Conservation (phyloP, 1,140 invertebrate species). For the Drosophila eugracilis region DNA sequence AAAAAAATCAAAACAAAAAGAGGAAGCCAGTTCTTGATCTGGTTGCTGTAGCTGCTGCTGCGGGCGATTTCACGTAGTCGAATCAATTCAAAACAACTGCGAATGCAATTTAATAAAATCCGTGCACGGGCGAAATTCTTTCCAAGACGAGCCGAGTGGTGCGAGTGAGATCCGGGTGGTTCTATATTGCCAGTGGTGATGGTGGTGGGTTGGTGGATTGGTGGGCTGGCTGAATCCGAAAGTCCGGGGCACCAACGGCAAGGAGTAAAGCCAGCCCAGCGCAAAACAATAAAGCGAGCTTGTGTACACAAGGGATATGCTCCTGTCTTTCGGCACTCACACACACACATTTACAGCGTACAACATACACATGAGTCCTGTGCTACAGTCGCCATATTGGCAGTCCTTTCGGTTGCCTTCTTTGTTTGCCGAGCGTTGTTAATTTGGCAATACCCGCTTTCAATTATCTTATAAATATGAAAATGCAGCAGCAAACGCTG, state of each 20-base stretch:
- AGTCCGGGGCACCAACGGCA: constrained; percentile 34
- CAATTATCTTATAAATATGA: constrained; percentile 85
- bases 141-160: constrained; percentile 44
- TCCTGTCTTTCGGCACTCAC: constrained; percentile 61
- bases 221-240: constrained; percentile 4
- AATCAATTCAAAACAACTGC: constrained; percentile 84
- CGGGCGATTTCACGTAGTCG: constrained; percentile 72
- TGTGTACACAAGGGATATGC: constrained; percentile 84
- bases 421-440: constrained; percentile 83
- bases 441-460: constrained; percentile 85
- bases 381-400: constrained; percentile 73
- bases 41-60: constrained; percentile 43
- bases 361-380: constrained; percentile 28
- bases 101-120: constrained; percentile 85
- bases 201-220: constrained; percentile 16
- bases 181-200: constrained; percentile 9
- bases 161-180: constrained; percentile 15
- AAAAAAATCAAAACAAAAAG: background rate
- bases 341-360: constrained; percentile 24
- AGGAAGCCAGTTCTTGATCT: constrained; percentile 38
- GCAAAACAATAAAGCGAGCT: constrained; percentile 83
- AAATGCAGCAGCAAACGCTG: constrained; percentile 82
- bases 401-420: constrained; percentile 39
- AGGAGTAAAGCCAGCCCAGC: constrained; percentile 70
- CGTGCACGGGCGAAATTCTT: constrained; percentile 74